These are phyloP conservation scores for Acrocephalus scirpaceus DNA, from an alignment of 2,797 vertebrate genomes.

Conservation along the genomic window DNA sequence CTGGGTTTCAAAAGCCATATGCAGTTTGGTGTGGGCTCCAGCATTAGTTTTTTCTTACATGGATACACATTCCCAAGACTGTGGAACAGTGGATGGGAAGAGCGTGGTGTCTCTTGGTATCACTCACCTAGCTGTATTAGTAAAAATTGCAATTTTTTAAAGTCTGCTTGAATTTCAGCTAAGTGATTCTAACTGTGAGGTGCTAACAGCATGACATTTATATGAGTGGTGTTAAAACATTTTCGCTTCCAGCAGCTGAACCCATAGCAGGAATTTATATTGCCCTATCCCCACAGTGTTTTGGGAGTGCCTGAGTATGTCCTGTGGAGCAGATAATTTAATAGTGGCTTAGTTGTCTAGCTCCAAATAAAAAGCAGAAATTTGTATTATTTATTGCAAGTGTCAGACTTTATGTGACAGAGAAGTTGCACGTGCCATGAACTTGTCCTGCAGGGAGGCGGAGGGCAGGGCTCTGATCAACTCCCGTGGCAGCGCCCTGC, in stretches of 20 bases:
- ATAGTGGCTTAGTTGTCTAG: not conserved
- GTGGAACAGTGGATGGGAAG: not conserved
- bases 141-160: not conserved
- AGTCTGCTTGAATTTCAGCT: conserved; percentile 27
- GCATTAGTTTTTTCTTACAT: not conserved
- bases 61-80: not conserved
- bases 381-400: not conserved
- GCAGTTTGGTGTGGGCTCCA: not conserved
- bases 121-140: not conserved
- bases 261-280: conserved; percentile 8
- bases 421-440: not conserved
- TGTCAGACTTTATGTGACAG: not conserved
- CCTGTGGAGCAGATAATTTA: not conserved
- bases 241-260: conserved; percentile 51
- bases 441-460: not conserved
- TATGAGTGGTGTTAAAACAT: conserved; percentile 34
- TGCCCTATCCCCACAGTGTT: not conserved
- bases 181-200: conserved; percentile 37
- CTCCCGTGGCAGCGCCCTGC: not conserved
- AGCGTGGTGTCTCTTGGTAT: not conserved
- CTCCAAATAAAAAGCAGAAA: not conserved
- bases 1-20: not conserved
- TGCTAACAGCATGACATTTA: conserved; percentile 71
- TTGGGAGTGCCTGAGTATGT: not conserved
- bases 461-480: not conserved